Base-by-base conservation (phyloP, 1,140 invertebrate genomes). In the Aphaenogaster ashmeadi region DNA sequence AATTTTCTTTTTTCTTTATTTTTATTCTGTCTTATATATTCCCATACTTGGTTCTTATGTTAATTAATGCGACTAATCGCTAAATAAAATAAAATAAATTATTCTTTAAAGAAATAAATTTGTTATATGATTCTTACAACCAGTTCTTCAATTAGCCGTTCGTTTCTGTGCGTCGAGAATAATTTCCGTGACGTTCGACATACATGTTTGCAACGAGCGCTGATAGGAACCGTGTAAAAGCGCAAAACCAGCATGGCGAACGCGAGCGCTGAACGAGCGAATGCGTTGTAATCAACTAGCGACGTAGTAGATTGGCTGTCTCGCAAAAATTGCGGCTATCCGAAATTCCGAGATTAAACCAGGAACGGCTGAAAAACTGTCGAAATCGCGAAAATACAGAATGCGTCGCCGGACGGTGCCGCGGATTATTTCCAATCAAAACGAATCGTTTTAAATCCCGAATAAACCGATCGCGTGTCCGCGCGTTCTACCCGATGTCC, bases 281-380 rank as follows among this genome's bases (percentile, higher is more conserved):
- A 69, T 56, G 66, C 66, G 41, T 80, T 87, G 71, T 88, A 81
- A 79, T 85, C 86, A 88, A 89, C 74, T 71, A 86, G 71, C 52
- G 72, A 60, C 50, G 50, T 44, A 72, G 64, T 74, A 67, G 67
- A 88, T 80, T 62, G 81, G 41, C 52, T 79, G 87, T 78, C 52
- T 74, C 69, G 60, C 54, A 74, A 83, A 87, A 86, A 78, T 89
- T 74, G 75, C 85, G 67, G 47, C 77, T 74, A 47, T 38, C 56
- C 50, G 47, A 87, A 81, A 83, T 90, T 87, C 56, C 84, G 77
- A 84, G 80, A 78, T 87, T 89, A 89, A 89, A 87, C 75, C 69
- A 27, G 60, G 6, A 21, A 58, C 58, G 64, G 52, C 54, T 27
- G 54, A 58, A 60, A 83, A 87, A 33, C 77, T 58, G 66, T 78